Conservation (phyloP, 2,113 vertebrate species). For the Pogonocichla stellata region DNA sequence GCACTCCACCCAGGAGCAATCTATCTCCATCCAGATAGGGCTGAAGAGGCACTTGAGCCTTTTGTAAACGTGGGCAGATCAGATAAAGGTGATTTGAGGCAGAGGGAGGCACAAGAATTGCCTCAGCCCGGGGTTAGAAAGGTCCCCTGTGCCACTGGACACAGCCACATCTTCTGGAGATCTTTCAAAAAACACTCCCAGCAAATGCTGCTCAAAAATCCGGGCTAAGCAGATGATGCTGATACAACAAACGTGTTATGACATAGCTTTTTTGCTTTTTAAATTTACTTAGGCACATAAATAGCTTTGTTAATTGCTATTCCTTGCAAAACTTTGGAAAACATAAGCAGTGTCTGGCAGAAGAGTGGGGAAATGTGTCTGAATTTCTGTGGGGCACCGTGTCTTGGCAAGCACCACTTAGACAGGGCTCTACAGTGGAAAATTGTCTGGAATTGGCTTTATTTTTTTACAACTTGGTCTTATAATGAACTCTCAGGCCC, state of each 20-base stretch:
- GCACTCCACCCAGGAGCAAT: neutral
- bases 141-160: neutral
- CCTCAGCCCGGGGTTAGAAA: neutral
- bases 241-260: constrained; percentile 17
- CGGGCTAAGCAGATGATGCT: neutral
- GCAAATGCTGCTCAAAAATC: constrained; percentile 4
- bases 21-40: neutral
- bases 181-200: constrained; percentile 45
- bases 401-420: neutral
- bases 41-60: neutral
- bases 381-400: neutral
- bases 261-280: neutral
- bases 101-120: neutral
- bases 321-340: neutral
- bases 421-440: neutral
- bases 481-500: neutral
- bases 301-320: constrained; percentile 13
- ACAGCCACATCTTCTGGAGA: neutral
- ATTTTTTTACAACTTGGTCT: neutral
- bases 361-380: neutral
- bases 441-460: neutral
- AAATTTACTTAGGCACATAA: constrained; percentile 10
- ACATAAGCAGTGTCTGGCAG: neutral
- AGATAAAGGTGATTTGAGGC: constrained; percentile 7
- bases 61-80: neutral